These are phyloP conservation scores for Macquaria ambigua DNA, from an alignment of 2,113 vertebrate species.

Conservation along the genomic window DNA sequence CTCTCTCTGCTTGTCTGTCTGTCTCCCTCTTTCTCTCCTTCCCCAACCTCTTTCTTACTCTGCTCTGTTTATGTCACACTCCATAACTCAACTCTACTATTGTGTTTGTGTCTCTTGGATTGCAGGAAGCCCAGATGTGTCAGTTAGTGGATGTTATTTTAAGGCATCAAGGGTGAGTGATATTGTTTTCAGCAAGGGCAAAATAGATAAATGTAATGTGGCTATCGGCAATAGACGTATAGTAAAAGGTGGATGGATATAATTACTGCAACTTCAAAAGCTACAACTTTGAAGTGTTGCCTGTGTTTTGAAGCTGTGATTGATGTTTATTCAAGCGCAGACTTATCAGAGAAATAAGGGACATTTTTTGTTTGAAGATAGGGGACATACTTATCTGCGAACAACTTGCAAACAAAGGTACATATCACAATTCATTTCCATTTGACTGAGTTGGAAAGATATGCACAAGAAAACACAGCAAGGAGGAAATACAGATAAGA, in stretches of 20 bases:
- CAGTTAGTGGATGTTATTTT: constrained; percentile 29
- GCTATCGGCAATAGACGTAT: not conserved
- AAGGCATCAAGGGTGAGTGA: not conserved
- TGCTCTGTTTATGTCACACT: constrained; percentile 37
- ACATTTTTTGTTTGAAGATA: not conserved
- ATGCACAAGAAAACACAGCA: not conserved
- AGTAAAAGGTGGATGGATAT: not conserved
- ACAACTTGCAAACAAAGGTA: not conserved
- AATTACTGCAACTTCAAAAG: not conserved
- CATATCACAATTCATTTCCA: not conserved
- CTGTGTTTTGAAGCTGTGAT: constrained; percentile 5
- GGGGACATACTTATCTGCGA: not conserved
- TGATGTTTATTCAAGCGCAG: constrained; percentile 17
- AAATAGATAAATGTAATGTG: not conserved
- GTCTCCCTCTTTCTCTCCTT: not conserved
- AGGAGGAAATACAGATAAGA: constrained; percentile 2
- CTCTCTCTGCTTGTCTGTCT: not conserved
- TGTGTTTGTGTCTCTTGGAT: constrained; percentile 17
- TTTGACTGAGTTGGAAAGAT: not conserved
- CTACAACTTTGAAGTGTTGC: not conserved
- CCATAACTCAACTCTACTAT: constrained; percentile 35
- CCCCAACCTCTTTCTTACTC: constrained; percentile 11
- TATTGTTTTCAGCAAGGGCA: constrained; percentile 27
- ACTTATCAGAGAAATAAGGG: not conserved
- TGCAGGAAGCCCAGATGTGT: constrained; percentile 20